Evolutionary conservation across 2,888 invertebrate species (phyloP).

Genomic region (Tachina fera): DNA sequence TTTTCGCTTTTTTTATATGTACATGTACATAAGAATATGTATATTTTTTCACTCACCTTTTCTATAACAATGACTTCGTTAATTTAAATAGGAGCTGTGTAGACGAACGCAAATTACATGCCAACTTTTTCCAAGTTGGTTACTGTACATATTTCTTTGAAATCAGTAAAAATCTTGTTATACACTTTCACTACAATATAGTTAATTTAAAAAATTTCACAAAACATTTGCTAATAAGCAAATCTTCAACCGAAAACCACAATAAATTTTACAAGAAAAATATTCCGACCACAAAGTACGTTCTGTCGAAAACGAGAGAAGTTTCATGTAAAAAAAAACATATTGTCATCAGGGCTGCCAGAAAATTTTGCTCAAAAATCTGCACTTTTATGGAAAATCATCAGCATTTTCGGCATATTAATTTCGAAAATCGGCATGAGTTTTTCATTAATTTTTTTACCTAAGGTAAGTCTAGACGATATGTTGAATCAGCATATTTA

Average conservation of each 20-base stretch:
- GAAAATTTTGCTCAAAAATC: background rate
- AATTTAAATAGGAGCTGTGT: conserved; percentile 46
- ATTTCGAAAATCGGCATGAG: too few relatives aligned
- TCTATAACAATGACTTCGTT: conserved; percentile 58
- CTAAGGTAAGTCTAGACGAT: too few relatives aligned
- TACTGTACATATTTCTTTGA: conserved; percentile 37
- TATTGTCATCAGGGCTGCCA: conserved; percentile 19
- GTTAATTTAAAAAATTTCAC: conserved; percentile 46
- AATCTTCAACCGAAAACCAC: conserved; percentile 49
- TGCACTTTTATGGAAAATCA: too few relatives aligned
- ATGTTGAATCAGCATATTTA: too few relatives aligned
- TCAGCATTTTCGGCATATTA: too few relatives aligned
- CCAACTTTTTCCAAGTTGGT: conserved; percentile 35
- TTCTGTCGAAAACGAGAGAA: conserved; percentile 58
- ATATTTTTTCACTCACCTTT: conserved; percentile 54
- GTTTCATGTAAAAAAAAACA: conserved; percentile 57
- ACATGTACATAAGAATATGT: background rate
- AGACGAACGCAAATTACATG: conserved; percentile 56
- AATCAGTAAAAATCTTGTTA: conserved; percentile 17
- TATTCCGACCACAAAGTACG: conserved; percentile 45
- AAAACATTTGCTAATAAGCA: conserved; percentile 44
- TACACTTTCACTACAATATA: conserved; percentile 38
- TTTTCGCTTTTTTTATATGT: background rate
- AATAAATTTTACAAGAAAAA: conserved; percentile 57
- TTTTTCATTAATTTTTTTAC: too few relatives aligned